phyloP scores from a whole-genome alignment of 2,113 vertebrate species.

The Capricornis sumatraensis region DNA sequence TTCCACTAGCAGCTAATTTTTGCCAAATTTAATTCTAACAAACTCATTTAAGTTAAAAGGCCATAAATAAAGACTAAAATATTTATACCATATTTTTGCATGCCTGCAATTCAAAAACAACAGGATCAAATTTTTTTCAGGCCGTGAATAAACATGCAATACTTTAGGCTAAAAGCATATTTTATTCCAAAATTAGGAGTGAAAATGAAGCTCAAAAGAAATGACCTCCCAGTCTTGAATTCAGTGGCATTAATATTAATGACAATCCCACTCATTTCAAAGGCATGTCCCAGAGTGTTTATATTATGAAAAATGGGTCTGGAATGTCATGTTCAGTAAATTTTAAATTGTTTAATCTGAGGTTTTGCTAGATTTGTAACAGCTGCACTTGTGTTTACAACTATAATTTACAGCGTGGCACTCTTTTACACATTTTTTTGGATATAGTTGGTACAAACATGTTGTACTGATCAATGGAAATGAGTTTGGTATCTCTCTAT shows the following conservation, averaged over 20 bases:
- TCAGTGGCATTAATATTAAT: conserved; percentile 56
- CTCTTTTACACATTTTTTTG: conserved; percentile 46
- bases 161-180: conserved; percentile 36
- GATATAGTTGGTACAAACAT: conserved; percentile 34
- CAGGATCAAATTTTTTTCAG: conserved; percentile 41
- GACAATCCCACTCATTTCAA: conserved; percentile 53
- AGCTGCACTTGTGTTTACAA: conserved; percentile 53
- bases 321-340: conserved; percentile 53
- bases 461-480: conserved; percentile 1
- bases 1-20: conserved; percentile 40
- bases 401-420: conserved; percentile 11
- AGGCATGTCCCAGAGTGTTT: conserved; percentile 54
- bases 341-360: conserved; percentile 57
- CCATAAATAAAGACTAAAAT: conserved; percentile 7
- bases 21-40: conserved; percentile 40
- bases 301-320: conserved; percentile 25
- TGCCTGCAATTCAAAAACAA: conserved; percentile 49
- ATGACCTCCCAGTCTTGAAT: conserved; percentile 23
- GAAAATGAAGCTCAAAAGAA: conserved; percentile 39
- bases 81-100: background rate
- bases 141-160: conserved; percentile 27
- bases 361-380: conserved; percentile 54
- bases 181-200: conserved; percentile 48
- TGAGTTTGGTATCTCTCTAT: background rate
- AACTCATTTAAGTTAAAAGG: conserved; percentile 35